Percentiles rank a stretch among this genome's conserved stretches.
phyloP scores from a whole-genome alignment of 2,888 invertebrate genomes.

The Drosophila setosimentum region DNA sequence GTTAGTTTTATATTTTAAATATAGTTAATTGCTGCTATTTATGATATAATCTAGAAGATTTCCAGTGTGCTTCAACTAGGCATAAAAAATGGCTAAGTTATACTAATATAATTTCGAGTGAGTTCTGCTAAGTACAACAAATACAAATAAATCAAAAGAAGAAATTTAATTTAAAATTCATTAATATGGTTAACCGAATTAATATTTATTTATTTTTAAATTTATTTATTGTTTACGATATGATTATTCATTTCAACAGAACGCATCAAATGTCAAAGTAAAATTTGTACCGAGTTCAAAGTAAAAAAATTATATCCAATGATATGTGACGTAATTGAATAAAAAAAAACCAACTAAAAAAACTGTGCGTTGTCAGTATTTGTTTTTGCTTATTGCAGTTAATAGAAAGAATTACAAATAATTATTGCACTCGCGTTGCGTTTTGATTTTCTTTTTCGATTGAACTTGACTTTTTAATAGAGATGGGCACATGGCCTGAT shows the following conservation, averaged over 20 bases:
- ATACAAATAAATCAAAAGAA: conserved; percentile 45
- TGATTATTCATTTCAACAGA: conserved; percentile 63
- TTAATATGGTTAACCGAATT: conserved; percentile 33
- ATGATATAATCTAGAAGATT: conserved; percentile 35
- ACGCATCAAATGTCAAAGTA: conserved; percentile 16
- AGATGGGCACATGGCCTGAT: not conserved
- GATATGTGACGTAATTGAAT: conserved; percentile 52
- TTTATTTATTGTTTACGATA: conserved; percentile 65
- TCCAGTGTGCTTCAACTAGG: conserved; percentile 20
- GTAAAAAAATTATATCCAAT: conserved; percentile 29
- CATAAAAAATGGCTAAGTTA: conserved; percentile 22
- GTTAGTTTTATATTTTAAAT: conserved; percentile 21
- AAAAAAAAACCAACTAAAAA: conserved; percentile 6
- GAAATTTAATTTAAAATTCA: conserved; percentile 17
- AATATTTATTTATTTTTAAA: conserved; percentile 15
- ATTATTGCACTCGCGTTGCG: conserved; percentile 75
- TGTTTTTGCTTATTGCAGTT: conserved; percentile 39
- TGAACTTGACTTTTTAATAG: conserved; percentile 13
- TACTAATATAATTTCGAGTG: conserved; percentile 28
- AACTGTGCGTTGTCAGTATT: conserved; percentile 16
- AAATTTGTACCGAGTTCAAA: conserved; percentile 40
- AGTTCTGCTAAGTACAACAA: conserved; percentile 63
- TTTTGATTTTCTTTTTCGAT: conserved; percentile 58
- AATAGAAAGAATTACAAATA: conserved; percentile 57
- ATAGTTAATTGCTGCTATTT: conserved; percentile 34